These are phyloP conservation scores for Saimiri boliviensis DNA, from an alignment of 2,113 vertebrate genomes.

Conservation along the genomic window DNA sequence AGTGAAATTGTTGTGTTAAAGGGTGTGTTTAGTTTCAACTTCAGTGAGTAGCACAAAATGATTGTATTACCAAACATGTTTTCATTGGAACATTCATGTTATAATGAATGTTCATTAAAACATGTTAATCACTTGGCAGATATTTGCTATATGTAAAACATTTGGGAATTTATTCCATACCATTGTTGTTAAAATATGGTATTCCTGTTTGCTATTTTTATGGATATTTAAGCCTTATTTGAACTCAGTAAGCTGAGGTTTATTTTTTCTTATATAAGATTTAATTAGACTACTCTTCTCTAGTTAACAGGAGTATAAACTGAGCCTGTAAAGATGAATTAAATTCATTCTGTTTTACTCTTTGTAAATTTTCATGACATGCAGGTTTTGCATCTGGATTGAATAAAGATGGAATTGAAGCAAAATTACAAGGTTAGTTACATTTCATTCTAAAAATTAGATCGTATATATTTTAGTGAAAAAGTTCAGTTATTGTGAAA, in stretches of 20 bases:
- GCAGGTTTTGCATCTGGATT: constrained; percentile 91
- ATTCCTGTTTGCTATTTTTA: not conserved
- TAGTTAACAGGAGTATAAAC: not conserved
- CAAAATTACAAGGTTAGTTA: constrained; percentile 93
- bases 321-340: constrained; percentile 32
- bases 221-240: constrained; percentile 38
- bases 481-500: constrained; percentile 30
- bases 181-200: constrained; percentile 11
- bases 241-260: not conserved
- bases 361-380: constrained; percentile 61
- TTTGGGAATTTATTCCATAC: not conserved
- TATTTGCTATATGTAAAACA: not conserved
- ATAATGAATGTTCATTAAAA: constrained; percentile 14
- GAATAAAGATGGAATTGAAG: constrained; percentile 95
- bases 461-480: constrained; percentile 44
- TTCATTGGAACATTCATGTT: not conserved
- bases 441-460: constrained; percentile 42
- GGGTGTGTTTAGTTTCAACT: not conserved
- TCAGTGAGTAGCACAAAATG: not conserved
- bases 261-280: not conserved
- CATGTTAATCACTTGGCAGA: not conserved
- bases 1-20: not conserved
- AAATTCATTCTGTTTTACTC: constrained; percentile 56
- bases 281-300: constrained; percentile 33
- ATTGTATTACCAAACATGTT: not conserved